Conservation (phyloP, 2,113 vertebrate species). For the Pogonocichla stellata region DNA sequence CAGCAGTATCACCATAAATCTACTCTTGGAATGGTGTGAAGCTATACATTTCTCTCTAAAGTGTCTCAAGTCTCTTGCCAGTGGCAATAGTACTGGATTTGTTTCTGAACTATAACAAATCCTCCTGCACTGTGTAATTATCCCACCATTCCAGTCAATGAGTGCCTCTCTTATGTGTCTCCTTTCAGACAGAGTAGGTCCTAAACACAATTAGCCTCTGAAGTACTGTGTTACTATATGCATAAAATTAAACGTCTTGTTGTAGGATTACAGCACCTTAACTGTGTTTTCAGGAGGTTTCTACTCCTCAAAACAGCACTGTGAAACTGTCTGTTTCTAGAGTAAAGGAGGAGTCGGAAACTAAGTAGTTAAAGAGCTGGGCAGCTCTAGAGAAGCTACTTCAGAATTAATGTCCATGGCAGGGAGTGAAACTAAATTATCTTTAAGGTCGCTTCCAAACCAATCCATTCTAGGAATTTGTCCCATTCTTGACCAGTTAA, state of each 20-base stretch:
- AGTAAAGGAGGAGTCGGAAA: not conserved
- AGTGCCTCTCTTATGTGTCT: not conserved
- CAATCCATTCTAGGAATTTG: not conserved
- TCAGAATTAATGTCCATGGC: too few species aligned
- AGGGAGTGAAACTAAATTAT: not conserved
- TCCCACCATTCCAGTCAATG: not conserved
- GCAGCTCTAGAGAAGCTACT: not conserved
- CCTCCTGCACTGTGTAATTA: not conserved
- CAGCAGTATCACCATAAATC: not conserved
- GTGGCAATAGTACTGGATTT: not conserved
- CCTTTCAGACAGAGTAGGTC: not conserved
- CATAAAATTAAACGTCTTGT: not conserved
- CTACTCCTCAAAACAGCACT: not conserved
- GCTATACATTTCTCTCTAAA: not conserved
- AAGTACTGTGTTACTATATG: not conserved
- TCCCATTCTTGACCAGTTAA: not conserved
- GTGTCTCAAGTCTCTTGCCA: not conserved
- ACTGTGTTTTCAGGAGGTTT: not conserved
- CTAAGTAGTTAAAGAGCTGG: not conserved
- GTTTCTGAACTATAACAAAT: not conserved
- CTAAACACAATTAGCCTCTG: not conserved
- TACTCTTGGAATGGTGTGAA: not conserved
- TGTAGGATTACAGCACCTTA: not conserved
- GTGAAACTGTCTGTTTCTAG: not conserved
- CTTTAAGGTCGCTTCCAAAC: not conserved